Conservation (phyloP, 2,797 vertebrate species). For the Rhinatrema bivittatum region DNA sequence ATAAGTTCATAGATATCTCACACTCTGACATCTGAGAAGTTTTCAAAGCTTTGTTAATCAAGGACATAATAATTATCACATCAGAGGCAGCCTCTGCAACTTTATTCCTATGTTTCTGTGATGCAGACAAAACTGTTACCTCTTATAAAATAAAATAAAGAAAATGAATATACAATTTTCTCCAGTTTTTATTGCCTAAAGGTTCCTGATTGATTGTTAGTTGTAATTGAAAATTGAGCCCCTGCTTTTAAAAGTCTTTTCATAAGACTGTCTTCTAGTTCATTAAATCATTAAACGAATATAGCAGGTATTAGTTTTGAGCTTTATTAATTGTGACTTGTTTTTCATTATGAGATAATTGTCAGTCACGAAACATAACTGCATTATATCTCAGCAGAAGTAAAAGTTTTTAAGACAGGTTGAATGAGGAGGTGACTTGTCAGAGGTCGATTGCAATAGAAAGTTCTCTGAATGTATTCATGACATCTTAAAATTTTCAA, state of each 20-base stretch:
- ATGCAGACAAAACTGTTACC: not conserved
- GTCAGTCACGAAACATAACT: constrained; percentile 79
- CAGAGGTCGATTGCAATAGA: constrained; percentile 6
- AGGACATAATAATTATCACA: too few species aligned
- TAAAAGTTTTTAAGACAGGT: constrained; percentile 31
- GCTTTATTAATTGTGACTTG: constrained; percentile 91
- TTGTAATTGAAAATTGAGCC: constrained; percentile 54
- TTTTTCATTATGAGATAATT: constrained; percentile 93
- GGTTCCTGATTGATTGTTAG: constrained; percentile 25
- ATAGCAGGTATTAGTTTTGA: constrained; percentile 74
- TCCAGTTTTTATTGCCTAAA: constrained; percentile 8
- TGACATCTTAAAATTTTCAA: constrained; percentile 4
- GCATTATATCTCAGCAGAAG: constrained; percentile 23
- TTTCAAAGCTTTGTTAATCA: too few species aligned
- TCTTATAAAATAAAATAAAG: not conserved
- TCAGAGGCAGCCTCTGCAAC: too few species aligned
- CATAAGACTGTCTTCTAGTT: constrained; percentile 46
- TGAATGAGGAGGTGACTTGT: too few species aligned
- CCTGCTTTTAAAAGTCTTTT: constrained; percentile 46
- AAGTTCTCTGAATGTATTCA: constrained; percentile 6
- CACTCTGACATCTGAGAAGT: too few species aligned
- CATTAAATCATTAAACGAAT: constrained; percentile 82
- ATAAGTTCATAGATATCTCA: too few species aligned
- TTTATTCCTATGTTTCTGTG: too few species aligned
- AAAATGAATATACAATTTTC: not conserved